phyloP scores from a whole-genome alignment of 2,888 invertebrate genomes.

The Sturmia bella region DNA sequence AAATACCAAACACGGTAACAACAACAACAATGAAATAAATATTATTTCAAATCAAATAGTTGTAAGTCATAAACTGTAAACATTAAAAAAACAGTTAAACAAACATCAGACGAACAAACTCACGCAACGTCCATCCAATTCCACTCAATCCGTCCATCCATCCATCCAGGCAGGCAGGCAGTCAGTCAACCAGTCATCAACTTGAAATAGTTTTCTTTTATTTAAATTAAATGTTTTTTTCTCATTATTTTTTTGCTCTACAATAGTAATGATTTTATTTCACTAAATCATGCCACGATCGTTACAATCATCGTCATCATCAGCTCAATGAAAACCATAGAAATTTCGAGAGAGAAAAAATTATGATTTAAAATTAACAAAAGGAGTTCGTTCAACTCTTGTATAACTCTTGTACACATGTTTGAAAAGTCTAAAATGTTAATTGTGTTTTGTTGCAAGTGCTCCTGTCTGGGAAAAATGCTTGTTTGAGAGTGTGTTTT shows the following conservation, averaged over 20 bases:
- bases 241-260: conserved; percentile 5
- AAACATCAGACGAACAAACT: conserved; percentile 39
- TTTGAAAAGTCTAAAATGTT: neutral
- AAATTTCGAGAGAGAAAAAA: neutral
- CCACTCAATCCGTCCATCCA: conserved; percentile 9
- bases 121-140: conserved; percentile 28
- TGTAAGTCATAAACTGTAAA: conserved; percentile 61
- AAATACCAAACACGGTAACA: neutral
- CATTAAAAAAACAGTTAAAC: conserved; percentile 53
- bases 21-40: conserved; percentile 19
- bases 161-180: conserved; percentile 4
- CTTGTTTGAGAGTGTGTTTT: conserved; percentile 1
- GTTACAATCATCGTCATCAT: conserved; percentile 55
- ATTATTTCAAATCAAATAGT: conserved; percentile 23
- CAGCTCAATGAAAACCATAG: conserved; percentile 38
- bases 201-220: conserved; percentile 5
- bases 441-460: conserved; percentile 47
- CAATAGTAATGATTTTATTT: conserved; percentile 32
- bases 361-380: neutral
- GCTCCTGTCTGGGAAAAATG: conserved; percentile 62
- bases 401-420: conserved; percentile 12
- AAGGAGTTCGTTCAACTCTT: conserved; percentile 19
- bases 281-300: conserved; percentile 65
- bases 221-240: conserved; percentile 16
- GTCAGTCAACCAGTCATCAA: conserved; percentile 6